Evolutionary conservation across 2,113 vertebrate species (phyloP), one percentile per base, ranked within the genome.

Genomic region (Manacus vitellinus): DNA sequence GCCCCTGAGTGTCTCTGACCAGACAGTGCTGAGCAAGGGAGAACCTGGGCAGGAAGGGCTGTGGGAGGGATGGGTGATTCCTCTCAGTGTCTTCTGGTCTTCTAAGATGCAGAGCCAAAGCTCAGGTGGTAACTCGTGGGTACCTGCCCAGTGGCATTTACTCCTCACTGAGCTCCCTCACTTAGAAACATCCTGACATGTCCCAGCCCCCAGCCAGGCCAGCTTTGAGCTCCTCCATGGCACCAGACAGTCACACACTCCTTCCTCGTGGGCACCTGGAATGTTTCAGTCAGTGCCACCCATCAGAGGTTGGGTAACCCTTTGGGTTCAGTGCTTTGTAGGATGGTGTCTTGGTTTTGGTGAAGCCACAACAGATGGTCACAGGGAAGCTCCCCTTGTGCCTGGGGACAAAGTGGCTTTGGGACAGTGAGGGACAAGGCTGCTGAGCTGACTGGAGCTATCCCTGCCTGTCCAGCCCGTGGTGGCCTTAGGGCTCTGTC

Each of bases 241-340:
- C 23, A 43, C 46, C 35, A 33, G 43, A n/a, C 52, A 35, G 27
- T 1, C 58, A 25, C 44, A 39, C 12, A 1, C 37, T 24, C 11
- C 51, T 51, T 55, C 47, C 37, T 71, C 39, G 4, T 10, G 39
- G 54, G 28, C 14, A 58, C 8, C 21, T 11, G 7, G n/a, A 14
- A 31, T 13, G 15, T 71, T 47, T 52, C 58, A 16, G 24, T 8
- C 14, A 33, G 41, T n/a, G 59, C 18, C 62, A 19, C 21, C 3
- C 2, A 3, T 23, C 18, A 31, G 47, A 19, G 31, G 4, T 1
- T 20, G 55, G 43, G 7, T 9, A 39, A n/a, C 22, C n/a, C 14
- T 5, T 6, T 0, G 0, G 24, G 31, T 46, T 25, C 37, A 6
- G 55, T 1, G 22, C 59, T 51, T 10, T 23, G 52, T 7, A 4